phyloP scores from a whole-genome alignment of 2,888 invertebrate species.

The Eulithis testata region DNA sequence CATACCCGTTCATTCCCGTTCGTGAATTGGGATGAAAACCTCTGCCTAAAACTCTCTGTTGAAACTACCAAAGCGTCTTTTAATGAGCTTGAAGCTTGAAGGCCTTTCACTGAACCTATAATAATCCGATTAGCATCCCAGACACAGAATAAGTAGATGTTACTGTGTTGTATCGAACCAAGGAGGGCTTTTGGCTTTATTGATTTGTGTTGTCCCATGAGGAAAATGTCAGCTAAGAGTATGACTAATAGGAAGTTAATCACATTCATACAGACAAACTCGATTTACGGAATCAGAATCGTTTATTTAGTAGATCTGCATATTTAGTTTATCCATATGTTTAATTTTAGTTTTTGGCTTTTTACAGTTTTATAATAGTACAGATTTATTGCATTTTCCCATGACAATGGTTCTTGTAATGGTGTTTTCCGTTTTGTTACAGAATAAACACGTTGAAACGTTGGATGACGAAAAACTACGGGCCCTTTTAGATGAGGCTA shows the following conservation, averaged over 20 bases:
- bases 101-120: constrained; percentile 32
- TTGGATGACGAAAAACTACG: constrained; percentile 91
- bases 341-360: no score
- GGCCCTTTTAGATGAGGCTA: constrained; percentile 92
- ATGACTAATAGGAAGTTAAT: background rate
- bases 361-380: no score
- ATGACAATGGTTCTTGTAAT: background rate
- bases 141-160: constrained; percentile 8
- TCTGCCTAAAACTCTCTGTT: background rate
- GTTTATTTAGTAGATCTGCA: no score
- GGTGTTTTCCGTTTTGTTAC: constrained; percentile 48
- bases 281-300: no score
- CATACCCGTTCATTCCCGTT: no score
- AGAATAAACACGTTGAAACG: constrained; percentile 83
- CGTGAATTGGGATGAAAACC: no score
- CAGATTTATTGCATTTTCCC: constrained; percentile 2
- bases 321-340: no score
- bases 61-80: constrained; percentile 12
- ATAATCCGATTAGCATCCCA: constrained; percentile 31
- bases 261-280: no score
- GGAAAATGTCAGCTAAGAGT: constrained; percentile 10
- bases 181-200: constrained; percentile 18
- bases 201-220: constrained; percentile 19
- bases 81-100: constrained; percentile 28
- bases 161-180: constrained; percentile 3